These are phyloP conservation scores for Trichoplusia ni DNA, from an alignment of 1,140 invertebrate genomes.

Conservation along the genomic window DNA sequence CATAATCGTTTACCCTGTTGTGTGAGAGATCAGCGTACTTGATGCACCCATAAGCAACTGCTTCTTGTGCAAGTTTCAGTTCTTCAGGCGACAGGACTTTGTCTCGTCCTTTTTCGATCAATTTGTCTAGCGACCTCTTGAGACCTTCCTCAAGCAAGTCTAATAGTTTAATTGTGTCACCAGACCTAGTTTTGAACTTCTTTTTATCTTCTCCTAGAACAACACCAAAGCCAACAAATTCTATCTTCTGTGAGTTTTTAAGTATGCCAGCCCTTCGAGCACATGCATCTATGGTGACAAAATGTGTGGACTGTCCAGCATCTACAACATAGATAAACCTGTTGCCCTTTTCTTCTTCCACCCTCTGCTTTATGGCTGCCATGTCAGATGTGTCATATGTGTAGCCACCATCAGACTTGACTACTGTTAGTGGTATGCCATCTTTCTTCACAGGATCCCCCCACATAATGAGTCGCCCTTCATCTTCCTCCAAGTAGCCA, in stretches of 20 bases:
- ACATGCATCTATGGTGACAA: slow-evolving; percentile 88
- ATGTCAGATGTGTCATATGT: slow-evolving; percentile 99
- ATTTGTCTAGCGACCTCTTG: slow-evolving; percentile 90
- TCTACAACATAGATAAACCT: slow-evolving; percentile 98
- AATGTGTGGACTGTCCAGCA: slow-evolving; percentile 95
- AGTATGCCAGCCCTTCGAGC: slow-evolving; percentile 88
- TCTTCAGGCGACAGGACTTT: slow-evolving; percentile 93
- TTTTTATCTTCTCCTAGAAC: slow-evolving; percentile 99
- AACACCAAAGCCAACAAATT: slow-evolving; percentile 98
- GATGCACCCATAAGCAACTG: slow-evolving; percentile 98
- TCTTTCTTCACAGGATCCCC: slow-evolving; percentile 81
- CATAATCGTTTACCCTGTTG: slow-evolving; percentile 96
- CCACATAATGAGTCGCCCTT: slow-evolving; percentile 97
- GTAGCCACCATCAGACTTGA: slow-evolving; percentile 99
- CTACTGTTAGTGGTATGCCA: slow-evolving; percentile 93
- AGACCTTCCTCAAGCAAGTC: slow-evolving; percentile 98
- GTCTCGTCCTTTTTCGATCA: slow-evolving; percentile 95
- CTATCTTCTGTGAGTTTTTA: slow-evolving; percentile 84
- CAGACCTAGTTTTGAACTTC: slow-evolving; percentile 99
- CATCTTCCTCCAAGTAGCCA: slow-evolving; percentile 91
- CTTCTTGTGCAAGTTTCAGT: slow-evolving; percentile 91
- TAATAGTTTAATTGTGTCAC: slow-evolving; percentile 95
- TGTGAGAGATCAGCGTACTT: slow-evolving; percentile 99
- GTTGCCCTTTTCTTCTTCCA: slow-evolving; percentile 93
- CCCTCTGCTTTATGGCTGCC: slow-evolving; percentile 93